A percentile compares a stretch with the other conserved stretches of the same genome.
Evolutionary conservation across 2,113 vertebrate species (phyloP).

Genomic region (Dicentrarchus labrax): DNA sequence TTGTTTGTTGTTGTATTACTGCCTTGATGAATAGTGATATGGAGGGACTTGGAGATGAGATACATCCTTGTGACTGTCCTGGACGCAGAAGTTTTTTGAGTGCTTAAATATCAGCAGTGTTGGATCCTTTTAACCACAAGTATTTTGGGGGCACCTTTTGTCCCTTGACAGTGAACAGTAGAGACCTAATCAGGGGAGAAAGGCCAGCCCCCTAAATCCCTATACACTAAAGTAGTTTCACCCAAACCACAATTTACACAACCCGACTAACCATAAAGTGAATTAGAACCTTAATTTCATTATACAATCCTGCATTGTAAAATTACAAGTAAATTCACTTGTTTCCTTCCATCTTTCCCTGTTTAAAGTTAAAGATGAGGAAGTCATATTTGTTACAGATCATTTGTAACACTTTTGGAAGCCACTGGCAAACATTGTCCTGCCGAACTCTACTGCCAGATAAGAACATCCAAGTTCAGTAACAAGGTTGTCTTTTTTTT

Average conservation of each 20-base stretch:
- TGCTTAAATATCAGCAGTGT: background rate
- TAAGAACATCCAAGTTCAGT: background rate
- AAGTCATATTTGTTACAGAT: background rate
- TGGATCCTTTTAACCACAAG: background rate
- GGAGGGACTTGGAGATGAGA: background rate
- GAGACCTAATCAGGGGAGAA: background rate
- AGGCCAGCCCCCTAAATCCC: background rate
- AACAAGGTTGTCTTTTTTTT: too few relatives aligned
- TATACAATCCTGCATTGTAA: too few relatives aligned
- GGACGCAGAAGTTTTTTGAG: background rate
- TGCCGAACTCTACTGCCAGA: background rate
- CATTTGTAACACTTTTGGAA: background rate
- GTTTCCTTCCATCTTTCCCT: too few relatives aligned
- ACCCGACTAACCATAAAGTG: too few relatives aligned
- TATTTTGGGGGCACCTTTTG: background rate
- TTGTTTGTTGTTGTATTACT: slow-evolving; percentile 3
- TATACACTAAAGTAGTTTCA: background rate
- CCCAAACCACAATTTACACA: background rate
- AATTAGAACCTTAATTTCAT: too few relatives aligned
- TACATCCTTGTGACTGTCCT: background rate
- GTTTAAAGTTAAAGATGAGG: background rate
- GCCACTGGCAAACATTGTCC: background rate
- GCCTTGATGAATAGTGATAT: too few relatives aligned
- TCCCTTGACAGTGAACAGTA: background rate
- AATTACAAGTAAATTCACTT: too few relatives aligned